Evolutionary conservation across 2,888 invertebrate genomes (phyloP).

Genomic region (Rotaria macrura): DNA sequence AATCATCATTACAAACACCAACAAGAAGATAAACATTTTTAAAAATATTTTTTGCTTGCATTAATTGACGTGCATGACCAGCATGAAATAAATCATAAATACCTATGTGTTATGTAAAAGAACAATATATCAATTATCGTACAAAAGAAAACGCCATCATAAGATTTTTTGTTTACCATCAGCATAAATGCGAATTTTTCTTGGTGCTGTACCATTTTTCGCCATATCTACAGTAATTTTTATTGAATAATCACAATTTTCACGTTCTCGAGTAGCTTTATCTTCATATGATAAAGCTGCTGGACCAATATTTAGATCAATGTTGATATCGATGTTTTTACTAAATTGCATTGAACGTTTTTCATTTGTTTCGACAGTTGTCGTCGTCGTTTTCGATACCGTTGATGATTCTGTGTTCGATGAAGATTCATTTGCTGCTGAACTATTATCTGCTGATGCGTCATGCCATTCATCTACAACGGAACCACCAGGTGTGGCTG

Average conservation of each 20-base stretch:
- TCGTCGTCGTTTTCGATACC: not conserved
- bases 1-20: slow-evolving; percentile 72
- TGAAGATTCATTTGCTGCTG: not conserved
- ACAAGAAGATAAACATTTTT: slow-evolving; percentile 92
- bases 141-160: no score
- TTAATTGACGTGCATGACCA: slow-evolving; percentile 86
- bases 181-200: slow-evolving; percentile 84
- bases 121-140: no score
- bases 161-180: slow-evolving; percentile 66
- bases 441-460: not conserved
- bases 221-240: slow-evolving; percentile 77
- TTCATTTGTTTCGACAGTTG: not conserved
- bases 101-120: no score
- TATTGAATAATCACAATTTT: slow-evolving; percentile 67
- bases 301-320: slow-evolving; percentile 48
- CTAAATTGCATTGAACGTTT: not conserved
- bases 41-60: slow-evolving; percentile 90
- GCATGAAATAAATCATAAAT: slow-evolving; percentile 98
- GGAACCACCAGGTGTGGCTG: not conserved
- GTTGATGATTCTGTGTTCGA: not conserved
- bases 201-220: slow-evolving; percentile 62
- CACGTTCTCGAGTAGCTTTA: slow-evolving; percentile 65
- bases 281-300: slow-evolving; percentile 79
- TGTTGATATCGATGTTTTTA: not conserved
- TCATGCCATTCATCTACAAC: not conserved